Base-by-base conservation (phyloP, 1,140 invertebrate species). In the Eumeta japonica region DNA sequence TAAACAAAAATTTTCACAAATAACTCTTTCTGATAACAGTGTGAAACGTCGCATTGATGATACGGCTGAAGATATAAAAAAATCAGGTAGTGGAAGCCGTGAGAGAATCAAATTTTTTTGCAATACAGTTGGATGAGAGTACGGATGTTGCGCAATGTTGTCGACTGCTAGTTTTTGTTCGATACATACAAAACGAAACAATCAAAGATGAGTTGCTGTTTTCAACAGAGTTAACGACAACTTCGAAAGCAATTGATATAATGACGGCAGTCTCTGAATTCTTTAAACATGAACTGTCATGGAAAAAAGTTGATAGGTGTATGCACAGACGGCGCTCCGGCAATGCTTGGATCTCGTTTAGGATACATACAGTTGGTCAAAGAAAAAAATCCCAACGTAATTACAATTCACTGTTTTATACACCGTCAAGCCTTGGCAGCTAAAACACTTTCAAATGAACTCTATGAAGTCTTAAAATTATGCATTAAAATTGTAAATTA, bases 271-370 rank as follows among this genome's bases (percentile, higher is more conserved):
- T 48, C 39, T 41, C 38, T 1, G 38, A 48, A 39, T 48, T 20
- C 42, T 37, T 48, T 17, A 41, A 41, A 44, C 36, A 44, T 44
- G 38, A 44, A 31, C 29, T 51, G 40, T 41, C 34, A 36, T 51
- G 45, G 42, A 34, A 46, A 19, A n/a, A n/a, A n/a, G n/a, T n/a
- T n/a, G n/a, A n/a, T n/a, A n/a, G n/a, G n/a, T n/a, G 35, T 59
- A 43, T 50, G 46, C 32, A 48, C 46, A 11, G 46, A 48, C 20
- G 42, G 41, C 34, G 43, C 46, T 43, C 58, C 62, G 24, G 51
- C 58, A 28, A 67, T 71, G 54, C 32, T 59, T 17, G 57, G 59
- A 43, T 61, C 43, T 30, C 55, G 50, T 42, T 62, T 44, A 19
- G 54, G 58, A 16, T 46, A 53, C 12, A 55, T 27, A 55, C 52